These are phyloP conservation scores for Priocnemis perturbator DNA, from an alignment of 2,888 invertebrate genomes.

Conservation along the genomic window DNA sequence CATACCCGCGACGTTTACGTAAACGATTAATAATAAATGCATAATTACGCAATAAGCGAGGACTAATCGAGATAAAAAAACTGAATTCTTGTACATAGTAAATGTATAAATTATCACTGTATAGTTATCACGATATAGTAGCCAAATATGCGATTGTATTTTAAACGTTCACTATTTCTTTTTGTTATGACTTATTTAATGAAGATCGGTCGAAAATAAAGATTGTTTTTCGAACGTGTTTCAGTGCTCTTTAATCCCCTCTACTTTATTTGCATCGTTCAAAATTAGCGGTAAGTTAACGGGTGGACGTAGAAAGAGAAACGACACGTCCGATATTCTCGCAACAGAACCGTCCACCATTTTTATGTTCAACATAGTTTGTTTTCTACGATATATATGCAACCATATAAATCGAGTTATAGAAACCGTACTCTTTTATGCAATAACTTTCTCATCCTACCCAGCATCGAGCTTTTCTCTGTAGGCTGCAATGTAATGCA, in stretches of 20 bases:
- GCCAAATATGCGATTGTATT: conserved; percentile 55
- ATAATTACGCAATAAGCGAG: conserved; percentile 31
- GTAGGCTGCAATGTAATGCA: too few relatives aligned
- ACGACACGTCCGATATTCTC: too few relatives aligned
- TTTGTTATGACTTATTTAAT: conserved; percentile 59
- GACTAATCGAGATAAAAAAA: conserved; percentile 22
- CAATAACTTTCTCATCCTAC: too few relatives aligned
- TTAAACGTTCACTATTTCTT: conserved; percentile 60
- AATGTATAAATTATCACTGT: conserved; percentile 53
- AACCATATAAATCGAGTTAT: too few relatives aligned
- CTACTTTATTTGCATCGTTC: not conserved
- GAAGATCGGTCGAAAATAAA: conserved; percentile 60
- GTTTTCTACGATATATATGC: too few relatives aligned
- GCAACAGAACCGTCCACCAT: too few relatives aligned
- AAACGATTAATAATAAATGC: conserved; percentile 30
- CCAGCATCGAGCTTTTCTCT: too few relatives aligned
- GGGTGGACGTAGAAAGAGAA: too few relatives aligned
- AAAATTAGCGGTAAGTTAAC: not conserved
- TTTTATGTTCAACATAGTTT: too few relatives aligned
- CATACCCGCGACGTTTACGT: not conserved
- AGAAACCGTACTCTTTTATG: too few relatives aligned
- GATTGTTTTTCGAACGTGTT: conserved; percentile 49
- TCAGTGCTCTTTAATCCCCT: not conserved
- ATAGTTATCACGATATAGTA: conserved; percentile 45
- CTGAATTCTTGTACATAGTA: conserved; percentile 63